Evolutionary conservation across 2,797 vertebrate genomes (phyloP).

Genomic region (Takifugu rubripes): DNA sequence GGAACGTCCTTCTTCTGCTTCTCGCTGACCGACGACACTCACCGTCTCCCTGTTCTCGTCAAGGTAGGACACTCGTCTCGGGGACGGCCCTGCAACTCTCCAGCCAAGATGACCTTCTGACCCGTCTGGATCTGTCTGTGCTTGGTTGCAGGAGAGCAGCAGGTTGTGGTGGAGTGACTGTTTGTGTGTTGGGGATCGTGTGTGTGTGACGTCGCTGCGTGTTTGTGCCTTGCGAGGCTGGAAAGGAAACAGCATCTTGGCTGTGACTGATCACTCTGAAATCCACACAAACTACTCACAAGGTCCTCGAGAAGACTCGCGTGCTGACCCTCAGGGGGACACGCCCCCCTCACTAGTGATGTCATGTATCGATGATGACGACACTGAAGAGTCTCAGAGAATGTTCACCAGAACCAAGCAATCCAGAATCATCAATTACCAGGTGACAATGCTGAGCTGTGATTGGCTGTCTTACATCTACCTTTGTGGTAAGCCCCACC

Average conservation of each 20-base stretch:
- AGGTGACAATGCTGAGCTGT: slow-evolving; percentile 48
- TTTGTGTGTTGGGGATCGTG: slow-evolving; percentile 59
- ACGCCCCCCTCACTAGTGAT: neutral
- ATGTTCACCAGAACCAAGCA: slow-evolving; percentile 29
- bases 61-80: slow-evolving; percentile 36
- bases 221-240: slow-evolving; percentile 65
- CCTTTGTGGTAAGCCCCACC: slow-evolving; percentile 11
- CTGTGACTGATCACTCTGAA: slow-evolving; percentile 57
- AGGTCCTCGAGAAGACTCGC: neutral
- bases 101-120: no score
- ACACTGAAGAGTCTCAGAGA: slow-evolving; percentile 29
- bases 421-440: slow-evolving; percentile 70
- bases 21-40: slow-evolving; percentile 44
- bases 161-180: slow-evolving; percentile 64
- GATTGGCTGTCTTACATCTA: slow-evolving; percentile 6
- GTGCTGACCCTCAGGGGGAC: no score
- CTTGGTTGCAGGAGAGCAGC: slow-evolving; percentile 49
- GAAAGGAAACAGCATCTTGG: slow-evolving; percentile 64
- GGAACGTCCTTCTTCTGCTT: slow-evolving; percentile 72
- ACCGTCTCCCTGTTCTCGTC: slow-evolving; percentile 51
- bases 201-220: slow-evolving; percentile 68
- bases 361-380: neutral
- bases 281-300: slow-evolving; percentile 40
- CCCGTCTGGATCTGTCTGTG: neutral
- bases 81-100: no score